Evolutionary conservation across 2,888 invertebrate species (phyloP), one percentile per base, ranked within the genome.

Genomic region (Alviniconcha strummeri): DNA sequence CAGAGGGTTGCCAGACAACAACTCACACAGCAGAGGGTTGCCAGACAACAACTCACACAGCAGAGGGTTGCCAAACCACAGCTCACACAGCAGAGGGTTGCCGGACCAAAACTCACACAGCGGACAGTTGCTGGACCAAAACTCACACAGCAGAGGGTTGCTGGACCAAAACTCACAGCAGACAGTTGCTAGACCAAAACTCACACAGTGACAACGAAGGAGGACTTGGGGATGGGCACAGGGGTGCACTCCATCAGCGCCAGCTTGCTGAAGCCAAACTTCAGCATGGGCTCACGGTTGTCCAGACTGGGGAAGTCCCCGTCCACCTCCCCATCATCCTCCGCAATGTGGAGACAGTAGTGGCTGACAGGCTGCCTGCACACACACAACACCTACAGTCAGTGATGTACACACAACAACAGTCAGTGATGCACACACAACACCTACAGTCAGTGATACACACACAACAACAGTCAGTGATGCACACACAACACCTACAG

Each of bases 291-390:
- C 94, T 99, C 98, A 85, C 96, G 95, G 17, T 96, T 95, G 92
- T 98, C 98, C 15, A 99, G 95, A 89, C 97, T 96, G 0, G 98
- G 98, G 93, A 99, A 98, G 90, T 98, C 98, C 94, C 96, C 95
- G 94, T 98, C 98, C 4, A 98, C 97, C 94, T 98, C 98, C 1
- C 98, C 99, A 92, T 98, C 98, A 91, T 99, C 98, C 94, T 99
- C 99, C 56, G 97, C 98, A 93, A 99, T 97, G 92, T 97, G 97
- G 83, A 99, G 95, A 78, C 97, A 97, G 93, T 98, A 98, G 91
- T 96, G 94, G 95, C 96, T 96, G 94, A 95, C 94, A 87, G 94
- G 94, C 84, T 95, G 94, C 84, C 95, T 95, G 90, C 13, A 89
- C 60, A 60, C 60, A 60, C 9, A 60, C 36, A 36, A 36, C 36